Conservation (phyloP, 2,113 vertebrate genomes). For the Narcine bancroftii region DNA sequence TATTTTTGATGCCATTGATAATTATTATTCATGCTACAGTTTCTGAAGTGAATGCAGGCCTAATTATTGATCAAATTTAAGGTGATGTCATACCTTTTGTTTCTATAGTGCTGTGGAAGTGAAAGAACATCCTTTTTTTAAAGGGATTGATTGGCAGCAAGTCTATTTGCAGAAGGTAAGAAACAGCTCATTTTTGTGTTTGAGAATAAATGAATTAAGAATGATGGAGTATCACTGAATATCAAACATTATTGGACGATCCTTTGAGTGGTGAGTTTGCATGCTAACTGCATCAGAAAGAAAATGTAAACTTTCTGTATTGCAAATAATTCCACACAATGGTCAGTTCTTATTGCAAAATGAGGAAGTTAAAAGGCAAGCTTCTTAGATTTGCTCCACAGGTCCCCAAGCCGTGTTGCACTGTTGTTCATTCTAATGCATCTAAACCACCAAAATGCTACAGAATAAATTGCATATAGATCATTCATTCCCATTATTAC, state of each 20-base stretch:
- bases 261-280: not conserved
- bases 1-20: slow-evolving; percentile 40
- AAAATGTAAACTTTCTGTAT: not conserved
- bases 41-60: too few relatives aligned
- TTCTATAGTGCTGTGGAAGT: slow-evolving; percentile 76
- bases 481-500: too few relatives aligned
- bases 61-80: too few relatives aligned
- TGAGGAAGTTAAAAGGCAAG: not conserved
- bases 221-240: not conserved
- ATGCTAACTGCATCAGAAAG: not conserved
- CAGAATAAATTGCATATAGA: too few relatives aligned
- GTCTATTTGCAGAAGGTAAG: slow-evolving; percentile 93
- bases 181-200: not conserved
- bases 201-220: not conserved
- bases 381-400: not conserved
- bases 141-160: slow-evolving; percentile 93
- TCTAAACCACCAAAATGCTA: too few relatives aligned
- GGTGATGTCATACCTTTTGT: not conserved
- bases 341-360: not conserved
- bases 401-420: not conserved
- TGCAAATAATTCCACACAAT: not conserved
- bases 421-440: too few relatives aligned
- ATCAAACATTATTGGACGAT: not conserved
- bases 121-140: slow-evolving; percentile 89
- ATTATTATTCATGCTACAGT: not conserved